phyloP scores from a whole-genome alignment of 2,888 invertebrate genomes.

The Orthonevra nobilis region DNA sequence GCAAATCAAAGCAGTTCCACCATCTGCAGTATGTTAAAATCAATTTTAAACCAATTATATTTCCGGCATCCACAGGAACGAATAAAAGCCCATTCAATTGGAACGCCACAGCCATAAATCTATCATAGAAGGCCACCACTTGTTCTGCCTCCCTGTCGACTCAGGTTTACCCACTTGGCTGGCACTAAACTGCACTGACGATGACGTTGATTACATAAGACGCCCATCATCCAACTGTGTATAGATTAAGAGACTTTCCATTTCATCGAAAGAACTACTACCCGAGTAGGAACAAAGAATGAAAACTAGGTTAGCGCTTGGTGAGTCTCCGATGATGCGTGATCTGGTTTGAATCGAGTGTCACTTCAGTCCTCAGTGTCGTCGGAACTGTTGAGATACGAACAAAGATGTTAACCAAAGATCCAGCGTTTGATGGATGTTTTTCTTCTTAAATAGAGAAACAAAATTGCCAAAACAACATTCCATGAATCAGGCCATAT shows the following conservation, averaged over 20 bases:
- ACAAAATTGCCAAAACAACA: background rate
- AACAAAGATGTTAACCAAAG: no score
- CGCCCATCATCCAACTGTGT: constrained; percentile 52
- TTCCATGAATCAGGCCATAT: constrained; percentile 28
- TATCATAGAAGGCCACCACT: constrained; percentile 51
- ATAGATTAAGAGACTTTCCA: constrained; percentile 40
- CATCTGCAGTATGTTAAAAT: no score
- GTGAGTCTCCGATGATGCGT: constrained; percentile 13
- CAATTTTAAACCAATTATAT: no score
- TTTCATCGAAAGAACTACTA: constrained; percentile 32
- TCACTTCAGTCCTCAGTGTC: constrained; percentile 10
- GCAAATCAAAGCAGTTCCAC: no score
- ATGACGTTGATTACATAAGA: constrained; percentile 62
- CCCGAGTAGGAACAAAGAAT: constrained; percentile 9
- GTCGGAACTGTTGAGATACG: background rate
- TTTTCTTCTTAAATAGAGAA: no score
- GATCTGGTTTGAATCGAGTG: constrained; percentile 49
- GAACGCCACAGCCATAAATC: constrained; percentile 26
- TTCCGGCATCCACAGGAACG: constrained; percentile 24
- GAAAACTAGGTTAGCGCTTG: constrained; percentile 54
- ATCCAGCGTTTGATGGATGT: no score
- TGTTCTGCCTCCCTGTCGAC: constrained; percentile 49
- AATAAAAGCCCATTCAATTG: constrained; percentile 53
- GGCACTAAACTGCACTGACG: constrained; percentile 35
- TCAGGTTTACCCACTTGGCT: constrained; percentile 33